These are phyloP conservation scores for Luscinia megarhynchos DNA, from an alignment of 2,797 vertebrate species.

Conservation along the genomic window DNA sequence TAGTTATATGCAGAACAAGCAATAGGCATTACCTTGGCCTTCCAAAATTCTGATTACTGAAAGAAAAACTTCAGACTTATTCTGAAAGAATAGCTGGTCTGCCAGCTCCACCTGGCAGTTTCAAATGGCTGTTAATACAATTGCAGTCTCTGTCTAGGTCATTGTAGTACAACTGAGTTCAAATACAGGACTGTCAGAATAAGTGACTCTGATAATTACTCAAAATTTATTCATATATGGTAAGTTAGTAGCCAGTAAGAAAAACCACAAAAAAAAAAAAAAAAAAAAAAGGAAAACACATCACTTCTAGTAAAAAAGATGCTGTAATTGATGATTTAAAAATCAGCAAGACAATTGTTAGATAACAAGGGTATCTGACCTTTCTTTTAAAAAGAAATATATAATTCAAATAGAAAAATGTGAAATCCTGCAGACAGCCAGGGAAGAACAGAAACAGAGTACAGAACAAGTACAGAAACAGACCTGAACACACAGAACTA, in stretches of 20 bases:
- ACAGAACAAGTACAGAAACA: background rate
- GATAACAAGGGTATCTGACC: background rate
- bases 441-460: background rate
- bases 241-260: background rate
- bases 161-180: background rate
- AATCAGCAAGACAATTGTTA: background rate
- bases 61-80: background rate
- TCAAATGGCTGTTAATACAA: background rate
- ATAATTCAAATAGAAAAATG: background rate
- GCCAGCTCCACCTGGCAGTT: background rate
- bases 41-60: background rate
- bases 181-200: background rate
- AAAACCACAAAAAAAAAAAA: background rate
- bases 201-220: background rate
- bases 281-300: background rate
- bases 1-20: background rate
- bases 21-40: background rate
- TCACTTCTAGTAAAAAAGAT: background rate
- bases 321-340: background rate
- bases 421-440: background rate
- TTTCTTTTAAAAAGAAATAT: background rate
- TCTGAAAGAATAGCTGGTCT: background rate
- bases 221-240: background rate
- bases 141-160: background rate
- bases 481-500: background rate